Base-by-base conservation (phyloP, 2,113 vertebrate species). In the Phalacrocorax brasilianus region DNA sequence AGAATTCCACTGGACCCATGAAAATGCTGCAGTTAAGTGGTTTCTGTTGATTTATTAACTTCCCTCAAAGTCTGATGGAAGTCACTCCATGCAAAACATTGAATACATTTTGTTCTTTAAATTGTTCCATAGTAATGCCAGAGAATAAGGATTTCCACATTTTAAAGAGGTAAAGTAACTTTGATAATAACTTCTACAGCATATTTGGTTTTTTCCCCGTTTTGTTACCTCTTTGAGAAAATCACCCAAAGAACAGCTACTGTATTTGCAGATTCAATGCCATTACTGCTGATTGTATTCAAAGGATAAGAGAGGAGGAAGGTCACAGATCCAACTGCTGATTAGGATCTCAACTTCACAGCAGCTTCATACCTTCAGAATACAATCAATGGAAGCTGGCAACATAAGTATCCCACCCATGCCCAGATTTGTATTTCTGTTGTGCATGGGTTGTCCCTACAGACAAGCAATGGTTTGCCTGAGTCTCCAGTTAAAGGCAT, bases 1-100 rank as follows among this genome's bases (percentile, higher is more conserved):
- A 97, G 97, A 98, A 98, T 97, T 98, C 96, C 97, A 96, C 85
- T 96, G 97, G 97, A 98, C 97, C 96, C 94, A 96, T 98, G 96
- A 98, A 98, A 98, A 98, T 56, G 93, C 84, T 98, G 85, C 93
- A 80, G 96, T 95, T 97, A 98, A 98, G 97, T 95, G 93, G 95
- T 96, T 98, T 97, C 96, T 97, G 76, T 95, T 97, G 96, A 97
- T 98, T 98, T 98, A 98, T 97, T 85, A 96, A 97, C 95, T 97
- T 96, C 88, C 78, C 33, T 68, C 63, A 49, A 97, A 96, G 88
- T 84, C 76, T 95, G 66, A 93, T 97, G 95, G 93, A 96, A 97
- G 82, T 88, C 42, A 65, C 74, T 95, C 42, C 95, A 83, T 75
- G 62, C 75, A 89, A 97, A 97, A 97, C 92, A 97, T 88, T 82